Evolutionary conservation across 2,888 invertebrate genomes (phyloP).

Genomic region (Lutraria lutraria): DNA sequence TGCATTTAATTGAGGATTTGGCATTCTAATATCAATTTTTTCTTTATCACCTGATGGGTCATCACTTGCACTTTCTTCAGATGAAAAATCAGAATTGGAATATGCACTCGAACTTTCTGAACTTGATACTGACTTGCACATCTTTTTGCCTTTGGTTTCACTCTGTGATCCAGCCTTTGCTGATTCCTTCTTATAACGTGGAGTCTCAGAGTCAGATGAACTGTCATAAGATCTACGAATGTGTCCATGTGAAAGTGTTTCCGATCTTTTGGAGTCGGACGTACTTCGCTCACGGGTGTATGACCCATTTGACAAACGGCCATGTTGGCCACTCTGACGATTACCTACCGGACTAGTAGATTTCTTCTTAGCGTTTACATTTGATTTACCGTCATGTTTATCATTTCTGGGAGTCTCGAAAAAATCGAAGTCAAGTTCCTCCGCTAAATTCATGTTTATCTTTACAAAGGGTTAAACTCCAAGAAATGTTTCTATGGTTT

Average conservation of each 20-base stretch:
- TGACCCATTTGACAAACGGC: slow-evolving; percentile 45
- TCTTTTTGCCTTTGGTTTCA: slow-evolving; percentile 22
- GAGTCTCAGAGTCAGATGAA: slow-evolving; percentile 52
- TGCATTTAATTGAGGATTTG: slow-evolving; percentile 69
- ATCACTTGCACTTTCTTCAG: slow-evolving; percentile 51
- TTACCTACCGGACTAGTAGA: slow-evolving; percentile 32
- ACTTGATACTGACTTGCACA: slow-evolving; percentile 20
- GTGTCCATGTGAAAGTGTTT: neutral
- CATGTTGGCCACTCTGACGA: slow-evolving; percentile 43
- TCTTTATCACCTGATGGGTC: slow-evolving; percentile 46
- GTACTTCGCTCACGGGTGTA: neutral
- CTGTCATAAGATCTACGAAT: slow-evolving; percentile 49
- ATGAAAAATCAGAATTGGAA: slow-evolving; percentile 69
- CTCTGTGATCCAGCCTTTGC: slow-evolving; percentile 23
- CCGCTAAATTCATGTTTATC: slow-evolving; percentile 37
- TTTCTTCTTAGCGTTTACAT: slow-evolving; percentile 40
- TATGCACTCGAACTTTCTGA: slow-evolving; percentile 76
- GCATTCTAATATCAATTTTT: slow-evolving; percentile 56
- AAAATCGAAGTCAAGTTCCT: slow-evolving; percentile 79
- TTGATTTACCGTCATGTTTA: slow-evolving; percentile 40
- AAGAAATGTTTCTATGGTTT: neutral
- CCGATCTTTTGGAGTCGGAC: neutral
- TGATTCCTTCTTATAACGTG: slow-evolving; percentile 49
- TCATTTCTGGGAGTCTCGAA: slow-evolving; percentile 74
- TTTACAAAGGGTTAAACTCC: neutral